Base-by-base conservation (phyloP, 1,140 invertebrate genomes). In the Drosophila dunni region DNA sequence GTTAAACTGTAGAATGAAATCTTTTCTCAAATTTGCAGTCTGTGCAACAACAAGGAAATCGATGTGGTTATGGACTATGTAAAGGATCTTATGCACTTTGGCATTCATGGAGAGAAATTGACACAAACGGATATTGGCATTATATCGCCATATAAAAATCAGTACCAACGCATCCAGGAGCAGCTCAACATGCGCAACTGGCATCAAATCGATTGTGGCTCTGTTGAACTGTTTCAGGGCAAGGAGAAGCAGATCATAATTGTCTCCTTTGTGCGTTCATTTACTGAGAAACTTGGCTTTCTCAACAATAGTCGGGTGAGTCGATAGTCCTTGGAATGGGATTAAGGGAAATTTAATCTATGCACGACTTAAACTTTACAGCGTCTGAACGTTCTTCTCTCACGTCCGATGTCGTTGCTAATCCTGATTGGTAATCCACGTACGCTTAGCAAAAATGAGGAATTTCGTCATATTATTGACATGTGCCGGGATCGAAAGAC, bases 171-270 rank as follows among this genome's bases (percentile, higher is more conserved):
- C 33, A 94, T 96, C 48, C 86, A 94, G 80, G 93, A 94, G 79
- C 93, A 80, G 15, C 70, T 94, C 33, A 75, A 90, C 33, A 67
- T 83, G 64, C 42, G 57, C 29, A 54, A 80, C 73, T 71, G 80
- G 90, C 40, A 91, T 13, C 78, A 92, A 13, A 92, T 95, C 3
- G 94, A 96, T 90, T 95, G 97, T 11, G 97, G 97, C 1, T 97
- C 97, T 0, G 96, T 97, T 3, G 97, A 98, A 92, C 94, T 95
- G 11, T 98, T 97, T 92, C 97, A 98, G 92, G 97, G 97, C 0
- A 95, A 96, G 76, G 97, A 98, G 92, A 95, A 95, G 79, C 92
- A 95, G 33, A 94, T 96, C 0, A 97, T 98, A 8, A 95, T 98
- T 20, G 94, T 97, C 24, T 95, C 96, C 0, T 97, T 97, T 2